Base-by-base conservation (phyloP, 2,113 vertebrate genomes). In the Gambusia holbrooki region DNA sequence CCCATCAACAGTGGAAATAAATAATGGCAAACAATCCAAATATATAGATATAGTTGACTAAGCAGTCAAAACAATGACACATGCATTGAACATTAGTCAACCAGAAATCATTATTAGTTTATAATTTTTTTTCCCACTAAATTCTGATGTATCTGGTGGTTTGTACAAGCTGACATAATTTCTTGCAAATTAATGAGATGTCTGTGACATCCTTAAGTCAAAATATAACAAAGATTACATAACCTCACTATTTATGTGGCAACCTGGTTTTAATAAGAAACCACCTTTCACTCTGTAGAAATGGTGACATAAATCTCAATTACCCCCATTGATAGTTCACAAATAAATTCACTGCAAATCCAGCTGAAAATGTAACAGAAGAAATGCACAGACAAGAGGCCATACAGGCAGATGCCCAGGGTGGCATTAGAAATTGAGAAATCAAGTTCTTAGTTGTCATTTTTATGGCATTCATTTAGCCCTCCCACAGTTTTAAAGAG, bases 1-100 rank as follows among this genome's bases (percentile, higher is more conserved):
- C 66, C 74, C 74, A 60, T 51, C 64, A 33, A 42, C 62, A 75
- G 51, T 62, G 15, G 12, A 80, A 80, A 78, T 70, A 66, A 62
- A 22, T 3, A 58, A n/a, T 3, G 25, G 62, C 40, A n/a, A 27
- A 66, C 10, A 40, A 12, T 6, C 29, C 28, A 62, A 15, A 19
- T 35, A 35, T 35, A 35, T 35, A 5, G 30, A 7, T 22, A 9
- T 1, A 32, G 30, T 33, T 7, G 14, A 32, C 15, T 32, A 63
- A 33, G 62, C 17, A 63, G 29, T 17, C 61, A 63, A 32, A 32
- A 12, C 12, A 30, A 2, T 62, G 29, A 30, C 28, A 15, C 4
- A 13, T 30, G 28, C 29, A 62, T 28, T 61, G 25, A 61, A 19
- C 62, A 33, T 1, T 10, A 22, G 25, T 27, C 25, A 37, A 15